A percentile compares a stretch with the other conserved stretches of the same genome.
phyloP scores from a whole-genome alignment of 1,140 invertebrate genomes.

The Brachionus rotundiformis region DNA sequence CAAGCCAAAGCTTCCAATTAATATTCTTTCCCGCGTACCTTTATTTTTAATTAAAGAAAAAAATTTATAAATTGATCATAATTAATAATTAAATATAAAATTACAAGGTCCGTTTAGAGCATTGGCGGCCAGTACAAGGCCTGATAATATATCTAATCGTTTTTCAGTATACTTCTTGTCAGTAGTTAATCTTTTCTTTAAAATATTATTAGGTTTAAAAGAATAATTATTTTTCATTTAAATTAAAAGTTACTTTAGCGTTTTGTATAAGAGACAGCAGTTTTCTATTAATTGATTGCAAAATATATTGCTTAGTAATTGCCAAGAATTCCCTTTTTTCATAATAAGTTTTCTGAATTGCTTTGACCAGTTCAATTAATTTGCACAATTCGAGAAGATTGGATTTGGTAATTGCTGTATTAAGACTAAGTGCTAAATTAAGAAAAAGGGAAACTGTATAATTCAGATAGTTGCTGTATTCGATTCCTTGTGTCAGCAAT shows the following conservation, averaged over 20 bases:
- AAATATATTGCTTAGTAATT: slow-evolving; percentile 70
- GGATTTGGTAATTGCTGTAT: slow-evolving; percentile 76
- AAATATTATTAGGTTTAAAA: slow-evolving; percentile 20
- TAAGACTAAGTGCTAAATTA: slow-evolving; percentile 76
- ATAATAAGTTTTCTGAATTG: slow-evolving; percentile 71
- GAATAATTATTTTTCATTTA: not conserved
- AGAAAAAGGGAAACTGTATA: slow-evolving; percentile 70
- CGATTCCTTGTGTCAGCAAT: slow-evolving; percentile 65
- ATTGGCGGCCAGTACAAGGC: slow-evolving; percentile 73
- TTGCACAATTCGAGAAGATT: slow-evolving; percentile 76
- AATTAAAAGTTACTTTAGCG: slow-evolving; percentile 65
- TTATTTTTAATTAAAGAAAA: not conserved
- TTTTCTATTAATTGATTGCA: slow-evolving; percentile 73
- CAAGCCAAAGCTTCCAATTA: slow-evolving; percentile 72
- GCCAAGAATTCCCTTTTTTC: slow-evolving; percentile 68
- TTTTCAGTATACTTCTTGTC: slow-evolving; percentile 70
- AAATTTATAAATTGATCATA: not conserved
- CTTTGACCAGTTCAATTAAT: slow-evolving; percentile 77
- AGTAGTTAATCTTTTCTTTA: slow-evolving; percentile 65
- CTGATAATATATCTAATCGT: slow-evolving; percentile 72
- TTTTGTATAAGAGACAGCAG: slow-evolving; percentile 68
- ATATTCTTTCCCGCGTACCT: slow-evolving; percentile 69
- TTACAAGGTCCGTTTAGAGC: slow-evolving; percentile 70
- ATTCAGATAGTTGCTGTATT: slow-evolving; percentile 65
- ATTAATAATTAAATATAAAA: not conserved